Conservation (phyloP, 2,888 invertebrate species). For the Drepana falcataria region DNA sequence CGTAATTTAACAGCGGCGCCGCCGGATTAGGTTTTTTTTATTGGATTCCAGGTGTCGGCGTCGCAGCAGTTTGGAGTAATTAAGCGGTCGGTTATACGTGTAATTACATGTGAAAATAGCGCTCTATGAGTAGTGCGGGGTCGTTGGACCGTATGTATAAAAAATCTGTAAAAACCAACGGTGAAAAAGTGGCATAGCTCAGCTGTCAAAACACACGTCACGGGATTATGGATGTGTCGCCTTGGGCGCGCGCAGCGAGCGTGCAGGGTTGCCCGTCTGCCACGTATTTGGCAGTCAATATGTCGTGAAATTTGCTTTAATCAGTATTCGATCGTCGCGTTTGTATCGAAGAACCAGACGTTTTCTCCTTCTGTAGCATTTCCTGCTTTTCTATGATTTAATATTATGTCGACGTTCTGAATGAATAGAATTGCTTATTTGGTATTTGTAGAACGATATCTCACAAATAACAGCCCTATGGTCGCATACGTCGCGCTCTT, state of each 20-base stretch:
- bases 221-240: slow-evolving; percentile 71
- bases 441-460: background rate
- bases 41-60: slow-evolving; percentile 42
- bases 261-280: slow-evolving; percentile 27
- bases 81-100: slow-evolving; percentile 63
- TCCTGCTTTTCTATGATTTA: background rate
- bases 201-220: slow-evolving; percentile 72
- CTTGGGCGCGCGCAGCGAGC: slow-evolving; percentile 38
- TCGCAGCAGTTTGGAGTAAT: slow-evolving; percentile 65
- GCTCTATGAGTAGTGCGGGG: slow-evolving; percentile 45
- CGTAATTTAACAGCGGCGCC: slow-evolving; percentile 55
- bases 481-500: slow-evolving; percentile 18
- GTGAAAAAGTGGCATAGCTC: slow-evolving; percentile 46
- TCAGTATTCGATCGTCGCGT: background rate
- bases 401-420: background rate
- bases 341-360: background rate
- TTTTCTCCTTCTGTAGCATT: background rate
- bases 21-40: slow-evolving; percentile 54
- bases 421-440: background rate
- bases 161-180: slow-evolving; percentile 44
- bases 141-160: slow-evolving; percentile 48
- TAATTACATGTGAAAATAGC: slow-evolving; percentile 69
- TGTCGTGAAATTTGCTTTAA: background rate
- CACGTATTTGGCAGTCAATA: background rate
- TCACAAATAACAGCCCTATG: slow-evolving; percentile 21